Conservation (phyloP, 2,888 invertebrate genomes). For the Tridacna crocea region DNA sequence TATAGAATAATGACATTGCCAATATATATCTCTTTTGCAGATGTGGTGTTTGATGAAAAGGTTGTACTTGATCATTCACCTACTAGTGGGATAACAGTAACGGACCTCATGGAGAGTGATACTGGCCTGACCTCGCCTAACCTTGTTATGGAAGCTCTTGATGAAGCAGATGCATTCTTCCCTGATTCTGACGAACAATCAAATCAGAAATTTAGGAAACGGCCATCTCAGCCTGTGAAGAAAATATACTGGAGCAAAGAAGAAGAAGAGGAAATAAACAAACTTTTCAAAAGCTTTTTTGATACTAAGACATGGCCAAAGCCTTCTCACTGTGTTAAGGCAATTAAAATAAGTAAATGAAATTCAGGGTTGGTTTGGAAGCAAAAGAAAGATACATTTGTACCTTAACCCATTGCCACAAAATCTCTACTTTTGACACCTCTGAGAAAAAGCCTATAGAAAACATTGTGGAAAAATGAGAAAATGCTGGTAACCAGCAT, state of each 20-base stretch:
- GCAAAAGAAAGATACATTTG: too few species aligned
- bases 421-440: too few species aligned
- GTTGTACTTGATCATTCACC: background rate
- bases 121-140: background rate
- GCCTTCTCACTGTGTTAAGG: too few species aligned
- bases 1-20: background rate
- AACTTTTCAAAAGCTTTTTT: slow-evolving; percentile 24
- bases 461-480: too few species aligned
- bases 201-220: slow-evolving; percentile 15
- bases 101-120: background rate
- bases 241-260: slow-evolving; percentile 23
- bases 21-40: background rate
- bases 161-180: slow-evolving; percentile 24
- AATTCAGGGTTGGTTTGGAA: too few species aligned
- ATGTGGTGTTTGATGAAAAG: background rate
- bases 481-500: too few species aligned
- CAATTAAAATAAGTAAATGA: too few species aligned
- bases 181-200: slow-evolving; percentile 14
- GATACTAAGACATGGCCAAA: background rate
- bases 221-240: slow-evolving; percentile 16
- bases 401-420: too few species aligned
- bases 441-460: too few species aligned
- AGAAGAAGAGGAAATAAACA: slow-evolving; percentile 10
- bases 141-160: slow-evolving; percentile 11
- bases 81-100: background rate